Conservation (phyloP, 2,888 invertebrate species). For the Scaptomyza cyrtandrae region DNA sequence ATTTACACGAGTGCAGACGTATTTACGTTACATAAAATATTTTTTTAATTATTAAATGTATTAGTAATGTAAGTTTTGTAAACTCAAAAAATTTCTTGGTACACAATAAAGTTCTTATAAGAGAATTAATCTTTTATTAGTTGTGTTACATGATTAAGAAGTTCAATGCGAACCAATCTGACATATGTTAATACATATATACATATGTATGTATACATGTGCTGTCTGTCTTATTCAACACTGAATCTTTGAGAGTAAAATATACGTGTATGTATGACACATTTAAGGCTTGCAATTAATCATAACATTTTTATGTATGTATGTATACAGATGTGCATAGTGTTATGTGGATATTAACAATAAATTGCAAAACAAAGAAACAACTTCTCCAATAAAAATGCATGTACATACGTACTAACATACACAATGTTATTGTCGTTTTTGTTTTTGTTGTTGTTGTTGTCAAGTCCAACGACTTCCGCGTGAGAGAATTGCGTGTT, state of each 20-base stretch:
- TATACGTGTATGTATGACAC: neutral
- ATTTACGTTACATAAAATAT: slow-evolving; percentile 2
- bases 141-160: neutral
- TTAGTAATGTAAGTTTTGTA: no score
- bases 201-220: neutral
- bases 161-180: neutral
- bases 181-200: neutral
- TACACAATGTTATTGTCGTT: neutral
- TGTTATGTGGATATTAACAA: slow-evolving; percentile 1
- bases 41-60: no score
- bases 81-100: no score
- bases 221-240: neutral
- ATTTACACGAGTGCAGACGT: neutral
- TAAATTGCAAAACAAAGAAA: slow-evolving; percentile 61
- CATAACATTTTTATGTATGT: neutral
- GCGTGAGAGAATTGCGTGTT: slow-evolving; percentile 56
- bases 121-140: neutral
- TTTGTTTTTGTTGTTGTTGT: slow-evolving; percentile 32
- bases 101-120: no score
- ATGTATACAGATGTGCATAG: slow-evolving; percentile 6
- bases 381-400: slow-evolving; percentile 52
- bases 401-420: neutral
- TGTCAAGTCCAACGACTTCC: slow-evolving; percentile 64
- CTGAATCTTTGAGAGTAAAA: neutral
- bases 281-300: neutral